Evolutionary conservation across 2,113 vertebrate genomes (phyloP).

Genomic region (Polypterus senegalus): DNA sequence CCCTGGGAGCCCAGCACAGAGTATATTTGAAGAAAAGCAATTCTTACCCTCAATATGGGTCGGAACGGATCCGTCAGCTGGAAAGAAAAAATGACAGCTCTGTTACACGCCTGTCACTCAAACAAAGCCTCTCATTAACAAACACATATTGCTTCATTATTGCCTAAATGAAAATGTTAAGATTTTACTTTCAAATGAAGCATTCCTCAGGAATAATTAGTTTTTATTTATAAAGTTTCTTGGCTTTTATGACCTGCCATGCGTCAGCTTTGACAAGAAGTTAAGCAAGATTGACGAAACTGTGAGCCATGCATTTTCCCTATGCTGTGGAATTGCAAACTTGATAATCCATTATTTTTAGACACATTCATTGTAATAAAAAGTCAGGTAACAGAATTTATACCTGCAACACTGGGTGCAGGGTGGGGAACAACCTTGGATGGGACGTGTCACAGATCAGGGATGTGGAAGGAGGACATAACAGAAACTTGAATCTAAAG

Average conservation of each 20-base stretch:
- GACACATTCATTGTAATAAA: too few species aligned
- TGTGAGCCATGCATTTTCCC: too few species aligned
- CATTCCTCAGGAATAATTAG: conserved; percentile 60
- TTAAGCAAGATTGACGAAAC: conserved; percentile 18
- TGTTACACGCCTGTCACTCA: conserved; percentile 72
- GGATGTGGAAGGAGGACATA: too few species aligned
- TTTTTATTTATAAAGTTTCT: conserved; percentile 36
- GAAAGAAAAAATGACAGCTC: conserved; percentile 60
- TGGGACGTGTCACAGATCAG: too few species aligned
- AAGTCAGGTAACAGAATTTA: too few species aligned
- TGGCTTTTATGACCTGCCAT: conserved; percentile 23
- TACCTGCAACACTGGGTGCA: too few species aligned
- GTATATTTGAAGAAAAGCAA: conserved; percentile 29
- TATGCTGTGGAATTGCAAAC: too few species aligned
- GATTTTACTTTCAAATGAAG: conserved; percentile 73
- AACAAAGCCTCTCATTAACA: conserved; percentile 66
- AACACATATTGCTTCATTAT: conserved; percentile 63
- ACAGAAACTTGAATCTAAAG: too few species aligned
- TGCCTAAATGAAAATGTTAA: conserved; percentile 64
- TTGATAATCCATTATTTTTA: too few species aligned
- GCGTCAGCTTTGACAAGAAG: conserved; percentile 30
- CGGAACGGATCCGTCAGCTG: conserved; percentile 96
- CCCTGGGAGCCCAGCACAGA: conserved; percentile 25
- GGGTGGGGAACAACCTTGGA: too few species aligned
- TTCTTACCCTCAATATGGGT: conserved; percentile 92